These are phyloP conservation scores for Epizoanthus fatuus DNA, from an alignment of 92 coral and sea anemone species.

Conservation along the genomic window DNA sequence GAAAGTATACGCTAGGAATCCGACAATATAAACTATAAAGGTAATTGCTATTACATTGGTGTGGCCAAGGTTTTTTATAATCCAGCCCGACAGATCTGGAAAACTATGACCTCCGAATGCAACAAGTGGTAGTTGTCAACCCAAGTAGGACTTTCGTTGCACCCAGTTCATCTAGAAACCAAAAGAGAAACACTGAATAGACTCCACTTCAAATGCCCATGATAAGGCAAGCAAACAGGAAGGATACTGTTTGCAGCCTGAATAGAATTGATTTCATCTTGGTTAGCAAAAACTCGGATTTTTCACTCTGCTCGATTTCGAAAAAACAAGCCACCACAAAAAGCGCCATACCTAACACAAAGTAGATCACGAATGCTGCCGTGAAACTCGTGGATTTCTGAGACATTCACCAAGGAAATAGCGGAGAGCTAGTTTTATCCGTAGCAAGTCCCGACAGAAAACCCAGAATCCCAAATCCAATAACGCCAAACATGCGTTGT, in stretches of 20 bases:
- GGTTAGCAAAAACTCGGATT: conserved; percentile 26
- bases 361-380: conserved; percentile 49
- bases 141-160: conserved; percentile 56
- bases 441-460: conserved; percentile 59
- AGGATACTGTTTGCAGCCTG: conserved; percentile 25
- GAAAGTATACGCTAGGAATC: conserved; percentile 43
- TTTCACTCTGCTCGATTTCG: conserved; percentile 46
- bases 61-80: conserved; percentile 51
- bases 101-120: conserved; percentile 62
- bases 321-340: conserved; percentile 38
- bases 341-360: conserved; percentile 17
- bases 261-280: conserved; percentile 23
- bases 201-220: conserved; percentile 67
- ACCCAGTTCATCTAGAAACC: conserved; percentile 69
- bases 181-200: conserved; percentile 47
- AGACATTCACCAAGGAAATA: not conserved
- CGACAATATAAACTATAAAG: conserved; percentile 29
- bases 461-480: conserved; percentile 60
- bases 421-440: conserved; percentile 30
- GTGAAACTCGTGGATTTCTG: conserved; percentile 45
- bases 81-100: not conserved
- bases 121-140: conserved; percentile 41
- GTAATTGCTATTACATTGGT: conserved; percentile 50
- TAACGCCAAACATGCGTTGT: conserved; percentile 55
- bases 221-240: conserved; percentile 21